Evolutionary conservation across 2,797 vertebrate species (phyloP).

Genomic region (Brachyalestes nurse): DNA sequence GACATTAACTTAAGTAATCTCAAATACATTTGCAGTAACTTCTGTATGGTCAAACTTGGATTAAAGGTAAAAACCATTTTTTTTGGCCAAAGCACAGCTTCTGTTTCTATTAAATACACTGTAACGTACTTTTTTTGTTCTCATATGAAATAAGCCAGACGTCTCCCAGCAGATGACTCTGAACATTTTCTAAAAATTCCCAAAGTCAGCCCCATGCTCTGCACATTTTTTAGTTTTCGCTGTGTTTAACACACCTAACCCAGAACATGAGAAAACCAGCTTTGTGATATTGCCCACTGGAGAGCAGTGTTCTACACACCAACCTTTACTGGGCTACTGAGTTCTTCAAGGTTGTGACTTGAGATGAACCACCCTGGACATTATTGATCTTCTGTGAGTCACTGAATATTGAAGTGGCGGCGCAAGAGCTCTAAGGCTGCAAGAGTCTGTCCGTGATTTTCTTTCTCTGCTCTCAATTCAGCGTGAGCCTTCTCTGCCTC

Average conservation of each 20-base stretch:
- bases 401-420: slow-evolving; percentile 47
- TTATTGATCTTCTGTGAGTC: neutral
- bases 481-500: slow-evolving; percentile 50
- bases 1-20: too few relatives aligned
- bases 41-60: too few relatives aligned
- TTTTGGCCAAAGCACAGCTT: too few relatives aligned
- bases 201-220: neutral
- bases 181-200: too few relatives aligned
- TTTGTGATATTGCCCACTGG: neutral
- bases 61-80: too few relatives aligned
- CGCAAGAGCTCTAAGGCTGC: slow-evolving; percentile 57
- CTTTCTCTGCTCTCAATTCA: slow-evolving; percentile 57
- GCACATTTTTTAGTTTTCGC: neutral
- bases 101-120: too few relatives aligned
- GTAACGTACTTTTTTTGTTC: too few relatives aligned
- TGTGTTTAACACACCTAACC: neutral
- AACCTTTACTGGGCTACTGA: neutral
- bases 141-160: too few relatives aligned
- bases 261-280: neutral
- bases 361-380: neutral
- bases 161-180: too few relatives aligned
- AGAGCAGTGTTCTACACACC: neutral
- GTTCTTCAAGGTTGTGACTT: neutral
- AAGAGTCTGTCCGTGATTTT: slow-evolving; percentile 45
- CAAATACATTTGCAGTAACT: too few relatives aligned